Percentiles rank a stretch among this genome's conserved stretches.
Conservation (phyloP, 2,113 vertebrate species). For the Egretta garzetta region DNA sequence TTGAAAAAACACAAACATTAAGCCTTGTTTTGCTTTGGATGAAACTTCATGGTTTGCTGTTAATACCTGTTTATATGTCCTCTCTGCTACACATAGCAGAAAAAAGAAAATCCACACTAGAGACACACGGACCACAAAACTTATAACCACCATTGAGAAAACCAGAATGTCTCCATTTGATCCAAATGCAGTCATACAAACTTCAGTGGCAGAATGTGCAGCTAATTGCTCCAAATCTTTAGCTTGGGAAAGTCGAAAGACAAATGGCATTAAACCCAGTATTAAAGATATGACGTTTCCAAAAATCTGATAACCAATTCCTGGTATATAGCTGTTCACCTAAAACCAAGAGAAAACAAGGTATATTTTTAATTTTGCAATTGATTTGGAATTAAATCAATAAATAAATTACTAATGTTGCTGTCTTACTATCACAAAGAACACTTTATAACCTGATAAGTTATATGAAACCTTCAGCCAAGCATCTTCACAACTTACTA, state of each 20-base stretch:
- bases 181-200: conserved; percentile 86
- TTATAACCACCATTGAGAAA: conserved; percentile 90
- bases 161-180: conserved; percentile 83
- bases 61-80: conserved; percentile 96
- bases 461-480: not conserved
- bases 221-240: conserved; percentile 89
- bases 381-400: not conserved
- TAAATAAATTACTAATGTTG: not conserved
- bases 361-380: not conserved
- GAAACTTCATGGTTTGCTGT: not conserved
- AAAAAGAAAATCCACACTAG: conserved; percentile 99
- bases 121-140: conserved; percentile 91
- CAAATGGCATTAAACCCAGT: conserved; percentile 92
- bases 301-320: conserved; percentile 97
- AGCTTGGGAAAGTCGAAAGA: conserved; percentile 89
- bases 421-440: not conserved
- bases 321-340: conserved; percentile 94
- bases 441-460: not conserved
- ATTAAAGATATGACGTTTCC: conserved; percentile 90
- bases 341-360: conserved; percentile 53
- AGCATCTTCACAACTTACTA: not conserved
- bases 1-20: not conserved
- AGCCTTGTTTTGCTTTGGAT: not conserved
- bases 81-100: conserved; percentile 95
- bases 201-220: conserved; percentile 84